Conservation (phyloP, 2,888 invertebrate genomes). For the Rapana venosa region DNA sequence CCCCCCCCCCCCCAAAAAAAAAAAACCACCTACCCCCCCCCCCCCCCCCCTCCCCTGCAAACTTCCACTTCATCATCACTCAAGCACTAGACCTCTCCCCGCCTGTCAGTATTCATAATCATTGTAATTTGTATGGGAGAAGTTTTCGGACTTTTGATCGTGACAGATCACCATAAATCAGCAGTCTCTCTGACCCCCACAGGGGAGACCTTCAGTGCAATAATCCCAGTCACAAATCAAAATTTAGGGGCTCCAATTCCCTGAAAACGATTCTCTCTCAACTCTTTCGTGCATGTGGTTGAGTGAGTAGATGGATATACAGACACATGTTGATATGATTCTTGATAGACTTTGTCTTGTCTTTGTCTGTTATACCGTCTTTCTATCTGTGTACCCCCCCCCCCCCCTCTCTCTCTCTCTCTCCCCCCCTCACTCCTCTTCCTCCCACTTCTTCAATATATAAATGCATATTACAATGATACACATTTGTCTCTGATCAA, state of each 20-base stretch:
- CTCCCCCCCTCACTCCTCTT: not conserved
- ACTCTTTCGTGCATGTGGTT: no score
- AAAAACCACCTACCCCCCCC: no score
- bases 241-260: no score
- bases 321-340: not conserved
- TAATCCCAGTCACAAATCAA: not conserved
- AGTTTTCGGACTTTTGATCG: not conserved
- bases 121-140: not conserved
- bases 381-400: not conserved
- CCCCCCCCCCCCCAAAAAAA: no score
- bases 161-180: conserved; percentile 6
- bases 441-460: no score
- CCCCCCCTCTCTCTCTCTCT: not conserved
- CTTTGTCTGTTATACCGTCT: not conserved
- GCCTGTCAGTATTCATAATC: not conserved
- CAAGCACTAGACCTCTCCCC: not conserved
- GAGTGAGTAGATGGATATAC: no score
- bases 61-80: no score
- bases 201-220: not conserved
- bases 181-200: not conserved
- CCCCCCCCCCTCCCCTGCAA: not conserved
- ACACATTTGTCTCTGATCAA: no score
- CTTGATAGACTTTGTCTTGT: not conserved
- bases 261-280: no score
- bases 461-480: no score